These are phyloP conservation scores for Gandaritis pyraliata DNA, from an alignment of 2,888 invertebrate genomes.

Conservation along the genomic window DNA sequence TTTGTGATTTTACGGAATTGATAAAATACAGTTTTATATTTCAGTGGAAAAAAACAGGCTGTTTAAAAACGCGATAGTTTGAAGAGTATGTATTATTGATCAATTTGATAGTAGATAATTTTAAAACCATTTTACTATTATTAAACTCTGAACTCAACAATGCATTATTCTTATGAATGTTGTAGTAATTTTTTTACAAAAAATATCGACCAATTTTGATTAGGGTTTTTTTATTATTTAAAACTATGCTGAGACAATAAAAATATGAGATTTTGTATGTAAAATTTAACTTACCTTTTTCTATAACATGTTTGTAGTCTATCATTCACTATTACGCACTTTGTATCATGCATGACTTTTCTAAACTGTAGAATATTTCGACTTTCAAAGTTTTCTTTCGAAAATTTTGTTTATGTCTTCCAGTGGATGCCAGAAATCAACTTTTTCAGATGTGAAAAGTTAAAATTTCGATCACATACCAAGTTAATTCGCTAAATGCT, in stretches of 20 bases:
- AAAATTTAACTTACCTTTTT: constrained; percentile 22
- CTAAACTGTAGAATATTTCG: constrained; percentile 40
- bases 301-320: not conserved
- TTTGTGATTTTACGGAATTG: not conserved
- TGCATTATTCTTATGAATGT: constrained; percentile 16
- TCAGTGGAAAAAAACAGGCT: not conserved
- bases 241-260: constrained; percentile 51
- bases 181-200: constrained; percentile 24
- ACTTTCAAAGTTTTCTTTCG: constrained; percentile 71
- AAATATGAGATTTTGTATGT: constrained; percentile 42
- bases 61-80: not conserved
- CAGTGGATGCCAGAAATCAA: constrained; percentile 59
- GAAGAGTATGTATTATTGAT: constrained; percentile 5
- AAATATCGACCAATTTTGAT: constrained; percentile 50
- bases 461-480: constrained; percentile 61
- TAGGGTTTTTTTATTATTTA: constrained; percentile 41
- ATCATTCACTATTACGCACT: constrained; percentile 7
- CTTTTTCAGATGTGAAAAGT: constrained; percentile 76
- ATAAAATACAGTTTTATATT: not conserved
- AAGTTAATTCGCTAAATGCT: constrained; percentile 51
- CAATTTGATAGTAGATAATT: not conserved
- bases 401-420: constrained; percentile 76
- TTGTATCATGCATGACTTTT: constrained; percentile 15
- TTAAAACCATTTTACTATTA: not conserved
- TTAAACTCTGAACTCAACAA: constrained; percentile 20